Base-by-base conservation (phyloP, 2,113 vertebrate species). In the Dicrurus megarhynchus region DNA sequence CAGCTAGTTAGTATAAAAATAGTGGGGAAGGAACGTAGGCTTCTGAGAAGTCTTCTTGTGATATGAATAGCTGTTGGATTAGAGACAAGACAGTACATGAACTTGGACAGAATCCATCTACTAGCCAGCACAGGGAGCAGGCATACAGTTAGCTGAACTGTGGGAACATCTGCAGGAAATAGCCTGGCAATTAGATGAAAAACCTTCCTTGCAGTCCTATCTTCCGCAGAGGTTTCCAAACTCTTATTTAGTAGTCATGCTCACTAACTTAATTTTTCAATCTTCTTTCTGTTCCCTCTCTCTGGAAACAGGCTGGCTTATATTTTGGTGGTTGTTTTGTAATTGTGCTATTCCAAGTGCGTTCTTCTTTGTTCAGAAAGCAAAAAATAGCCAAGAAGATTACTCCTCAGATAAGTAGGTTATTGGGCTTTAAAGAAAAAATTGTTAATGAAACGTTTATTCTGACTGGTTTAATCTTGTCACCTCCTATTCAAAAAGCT, bases 1-100 rank as follows among this genome's bases (percentile, higher is more conserved):
- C 6, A 13, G 27, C 49, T 92, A 65, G 35, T 42, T 70, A 67
- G 18, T 52, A 10, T 70, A n/a, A 57, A 85, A 83, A 23, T 22
- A 44, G 15, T 55, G 16, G 39, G 55, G 28, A 41, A 60, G 24
- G 16, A 82, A 13, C 0, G 0, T 6, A 60, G 28, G 17, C 21
- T 46, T 24, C 37, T 44, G 35, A 28, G 49, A 69, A 68, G 8
- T 63, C 12, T 20, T 76, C 14, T 17, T 77, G 39, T 50, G 33
- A 33, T 68, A n/a, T 24, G 26, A 68, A 26, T 74, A 52, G 23
- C 37, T 85, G 30, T 39, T 37, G 59, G 24, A 60, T 68, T 56
- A 61, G 21, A 84, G 52, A 64, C 46, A 74, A 60, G 37, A n/a
- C 16, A 73, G 39, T 60, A 14, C 27, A 16, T 52, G 50, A 76